Evolutionary conservation across 2,888 invertebrate species (phyloP), one percentile per base, ranked within the genome.

Genomic region (Trichogramma evanescens): DNA sequence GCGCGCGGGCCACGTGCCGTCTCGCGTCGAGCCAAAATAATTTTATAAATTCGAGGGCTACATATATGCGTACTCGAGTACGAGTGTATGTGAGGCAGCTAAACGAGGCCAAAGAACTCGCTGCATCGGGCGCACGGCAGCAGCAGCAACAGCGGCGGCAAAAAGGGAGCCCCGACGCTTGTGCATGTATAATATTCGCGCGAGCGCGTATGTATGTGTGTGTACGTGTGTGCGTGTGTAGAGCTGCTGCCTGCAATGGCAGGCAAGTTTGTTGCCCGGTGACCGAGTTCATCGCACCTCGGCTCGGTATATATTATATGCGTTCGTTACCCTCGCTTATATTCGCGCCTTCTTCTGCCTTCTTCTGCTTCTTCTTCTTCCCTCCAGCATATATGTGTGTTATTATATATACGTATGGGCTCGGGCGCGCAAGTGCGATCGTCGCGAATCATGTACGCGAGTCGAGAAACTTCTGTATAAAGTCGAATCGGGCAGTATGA

Each of bases 221-320:
- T 26, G 26, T 26, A 2, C 2, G 26, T 26, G 26, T 26, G 26
- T 26, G 26, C 26, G 26, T 26, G 26, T 51, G 63, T 8, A 26
- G 44, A 39, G 63, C 57, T 60, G 58, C 54, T 51, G 65, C 58
- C 62, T 73, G 76, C 74, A 1, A 26, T 26, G 26, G 26, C 26
- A 26, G 26, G 26, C 26, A 26, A 76, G 77, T 77, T 77, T 77
- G 76, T 77, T 77, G 77, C 76, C 76, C 77, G 77, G 75, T 77
- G 77, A 77, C 77, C 77, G 77, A 77, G 77, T 77, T 77, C 77
- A 77, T 77, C 77, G 77, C 73, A 72, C 70, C 68, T 70, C 67
- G 61, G 58, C 63, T 61, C 60, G 60, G 65, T 61, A 66, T 13
- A 38, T 40, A 38, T 41, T 7, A 26, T 7, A 42, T 38, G 9